phyloP scores from a whole-genome alignment of 2,113 vertebrate species.

The Empidonax alnorum region DNA sequence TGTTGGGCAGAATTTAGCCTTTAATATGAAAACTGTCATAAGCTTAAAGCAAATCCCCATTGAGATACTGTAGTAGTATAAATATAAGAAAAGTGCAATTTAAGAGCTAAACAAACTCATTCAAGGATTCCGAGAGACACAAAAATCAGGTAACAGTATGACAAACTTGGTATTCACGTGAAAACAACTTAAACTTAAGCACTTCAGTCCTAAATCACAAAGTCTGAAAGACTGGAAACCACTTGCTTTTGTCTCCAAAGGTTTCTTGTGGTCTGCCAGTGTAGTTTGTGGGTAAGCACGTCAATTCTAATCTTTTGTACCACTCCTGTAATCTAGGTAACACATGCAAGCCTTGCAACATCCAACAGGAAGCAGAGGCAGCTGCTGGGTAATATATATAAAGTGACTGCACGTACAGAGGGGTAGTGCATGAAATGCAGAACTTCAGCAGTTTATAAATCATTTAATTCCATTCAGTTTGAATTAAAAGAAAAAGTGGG shows the following conservation, averaged over 20 bases:
- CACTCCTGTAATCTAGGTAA: conserved; percentile 72
- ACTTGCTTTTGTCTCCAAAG: conserved; percentile 66
- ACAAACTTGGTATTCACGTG: not conserved
- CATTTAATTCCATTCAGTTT: conserved; percentile 57
- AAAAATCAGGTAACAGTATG: not conserved
- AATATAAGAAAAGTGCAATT: not conserved
- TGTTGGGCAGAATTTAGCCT: not conserved
- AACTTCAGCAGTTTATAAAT: conserved; percentile 57
- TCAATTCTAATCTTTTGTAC: conserved; percentile 67
- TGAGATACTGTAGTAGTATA: not conserved
- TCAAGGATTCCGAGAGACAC: not conserved
- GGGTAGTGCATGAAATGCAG: conserved; percentile 23
- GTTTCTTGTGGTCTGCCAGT: conserved; percentile 64
- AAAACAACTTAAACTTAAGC: not conserved
- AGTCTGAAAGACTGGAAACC: conserved; percentile 55
- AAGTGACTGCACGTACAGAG: conserved; percentile 7
- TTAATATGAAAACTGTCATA: not conserved
- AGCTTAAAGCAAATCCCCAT: not conserved
- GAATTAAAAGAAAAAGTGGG: not conserved
- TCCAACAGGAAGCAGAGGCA: conserved; percentile 70
- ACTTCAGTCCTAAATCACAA: conserved; percentile 53
- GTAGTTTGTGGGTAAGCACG: conserved; percentile 55
- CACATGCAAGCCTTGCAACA: conserved; percentile 69
- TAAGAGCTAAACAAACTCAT: not conserved
- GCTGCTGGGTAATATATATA: conserved; percentile 44